These are phyloP conservation scores for Paramormyrops kingsleyae DNA, from an alignment of 2,113 vertebrate species.

Conservation along the genomic window DNA sequence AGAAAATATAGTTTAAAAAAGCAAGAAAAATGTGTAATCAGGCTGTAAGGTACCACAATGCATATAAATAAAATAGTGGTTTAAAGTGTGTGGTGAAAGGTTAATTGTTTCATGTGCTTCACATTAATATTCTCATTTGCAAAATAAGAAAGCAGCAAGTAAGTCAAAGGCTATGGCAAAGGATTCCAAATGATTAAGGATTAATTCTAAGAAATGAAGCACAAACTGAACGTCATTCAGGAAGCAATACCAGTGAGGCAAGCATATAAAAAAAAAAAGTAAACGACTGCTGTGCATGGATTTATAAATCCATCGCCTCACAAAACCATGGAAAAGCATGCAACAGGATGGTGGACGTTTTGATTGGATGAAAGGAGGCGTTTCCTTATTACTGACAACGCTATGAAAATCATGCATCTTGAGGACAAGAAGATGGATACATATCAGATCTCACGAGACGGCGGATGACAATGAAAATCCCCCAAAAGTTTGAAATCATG, in stretches of 20 bases:
- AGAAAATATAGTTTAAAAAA: constrained; percentile 3
- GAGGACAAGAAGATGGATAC: neutral
- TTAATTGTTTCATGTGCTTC: constrained; percentile 14
- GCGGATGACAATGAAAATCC: constrained; percentile 38
- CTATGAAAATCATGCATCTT: neutral
- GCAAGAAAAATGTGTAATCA: constrained; percentile 6
- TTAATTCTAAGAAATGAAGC: neutral
- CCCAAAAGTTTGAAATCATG: constrained; percentile 49
- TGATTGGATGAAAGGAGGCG: neutral
- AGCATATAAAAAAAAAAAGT: neutral
- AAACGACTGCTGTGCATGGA: neutral
- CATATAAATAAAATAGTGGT: neutral
- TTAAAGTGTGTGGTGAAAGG: constrained; percentile 9
- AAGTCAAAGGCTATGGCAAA: constrained; percentile 54
- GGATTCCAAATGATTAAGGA: constrained; percentile 23
- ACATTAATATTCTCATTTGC: constrained; percentile 17
- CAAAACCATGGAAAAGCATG: constrained; percentile 1
- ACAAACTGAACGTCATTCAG: constrained; percentile 2
- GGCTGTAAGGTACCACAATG: constrained; percentile 3
- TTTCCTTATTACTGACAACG: neutral
- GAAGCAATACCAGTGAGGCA: neutral
- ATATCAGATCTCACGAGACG: constrained; percentile 31
- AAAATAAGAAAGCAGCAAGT: constrained; percentile 49
- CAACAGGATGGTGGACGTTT: constrained; percentile 10
- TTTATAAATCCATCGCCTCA: neutral